Evolutionary conservation across 2,888 invertebrate species (phyloP).

Genomic region (Brachypalpus laphriformis): DNA sequence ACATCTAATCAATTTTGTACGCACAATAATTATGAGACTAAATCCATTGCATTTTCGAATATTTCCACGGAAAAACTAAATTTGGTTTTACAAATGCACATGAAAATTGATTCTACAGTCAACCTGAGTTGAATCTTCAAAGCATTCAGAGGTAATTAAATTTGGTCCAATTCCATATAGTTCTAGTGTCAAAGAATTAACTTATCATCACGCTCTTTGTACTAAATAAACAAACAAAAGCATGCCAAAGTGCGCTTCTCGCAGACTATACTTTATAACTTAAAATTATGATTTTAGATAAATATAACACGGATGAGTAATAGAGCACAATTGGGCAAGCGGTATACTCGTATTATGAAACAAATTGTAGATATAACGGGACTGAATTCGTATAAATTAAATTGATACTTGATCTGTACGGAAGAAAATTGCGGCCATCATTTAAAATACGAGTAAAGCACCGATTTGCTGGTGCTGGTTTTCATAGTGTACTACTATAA

Average conservation of each 20-base stretch:
- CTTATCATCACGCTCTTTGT: conserved; percentile 7
- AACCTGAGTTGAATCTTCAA: neutral
- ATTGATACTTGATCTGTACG: too few species aligned
- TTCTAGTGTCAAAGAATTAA: neutral
- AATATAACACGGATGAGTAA: too few species aligned
- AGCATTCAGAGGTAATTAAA: neutral
- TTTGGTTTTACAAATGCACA: neutral
- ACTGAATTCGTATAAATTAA: too few species aligned
- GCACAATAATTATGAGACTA: neutral
- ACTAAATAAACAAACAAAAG: conserved; percentile 8
- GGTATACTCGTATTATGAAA: too few species aligned
- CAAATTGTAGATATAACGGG: too few species aligned
- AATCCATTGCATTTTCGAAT: neutral
- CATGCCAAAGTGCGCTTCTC: neutral
- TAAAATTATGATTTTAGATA: neutral
- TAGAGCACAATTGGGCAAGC: too few species aligned
- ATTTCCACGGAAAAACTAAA: conserved; percentile 3
- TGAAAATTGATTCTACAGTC: neutral
- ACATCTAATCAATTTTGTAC: neutral
- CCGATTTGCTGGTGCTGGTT: too few species aligned
- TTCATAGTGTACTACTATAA: too few species aligned
- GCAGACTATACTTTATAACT: neutral
- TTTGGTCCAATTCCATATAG: neutral
- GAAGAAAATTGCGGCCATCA: too few species aligned
- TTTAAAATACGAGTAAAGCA: too few species aligned